Base-by-base conservation (phyloP, 92 coral and sea anemone species). In the Montipora capitata region DNA sequence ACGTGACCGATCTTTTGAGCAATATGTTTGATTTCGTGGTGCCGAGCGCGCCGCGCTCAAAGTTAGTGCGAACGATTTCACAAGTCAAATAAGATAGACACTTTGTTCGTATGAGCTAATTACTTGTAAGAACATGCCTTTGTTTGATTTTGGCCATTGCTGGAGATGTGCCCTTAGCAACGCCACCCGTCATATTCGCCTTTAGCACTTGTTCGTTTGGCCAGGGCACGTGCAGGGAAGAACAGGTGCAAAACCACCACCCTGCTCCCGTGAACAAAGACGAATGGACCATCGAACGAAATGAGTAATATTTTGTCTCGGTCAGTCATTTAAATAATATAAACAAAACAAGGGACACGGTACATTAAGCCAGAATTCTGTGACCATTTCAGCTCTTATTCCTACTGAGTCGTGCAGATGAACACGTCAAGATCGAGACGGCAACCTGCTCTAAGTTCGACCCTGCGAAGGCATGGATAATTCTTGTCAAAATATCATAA, bases 191-290 rank as follows among this genome's bases (percentile, higher is more conserved):
- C 70, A 11, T 72, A 85, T 88, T 91, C 69, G 93, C 74, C 69
- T 44, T 16, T 58, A 39, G 83, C 95, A 92, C 91, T 92, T 92
- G 95, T 74, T 89, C 80, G 76, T 62, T 83, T 75, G 88, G 73
- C 40, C 41, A 81, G 85, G 95, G 95, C 95, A 92, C 95, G 95
- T 92, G 95, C 93, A 78, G 70, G 11, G 38, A 3, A 52, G 14
- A 73, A 85, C 95, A 92, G 95, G 95, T 92, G 93, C 76, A 85
- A 27, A 40, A 12, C 78, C 59, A 83, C 72, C 87, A 54, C 87
- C 62, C 72, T 52, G 87, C 87, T 52, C 61, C 52, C 59, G 38
- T 49, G 79, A 83, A 83, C 87, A 83, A 83, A 83, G 85, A 20
- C 45, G 58, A 51, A 3, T 72, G 45, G 72, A 59, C 71, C 56